Percentiles rank a stretch among this genome's conserved stretches.
Conservation (phyloP, 2,888 invertebrate species). For the Tolmerus cingulatus region DNA sequence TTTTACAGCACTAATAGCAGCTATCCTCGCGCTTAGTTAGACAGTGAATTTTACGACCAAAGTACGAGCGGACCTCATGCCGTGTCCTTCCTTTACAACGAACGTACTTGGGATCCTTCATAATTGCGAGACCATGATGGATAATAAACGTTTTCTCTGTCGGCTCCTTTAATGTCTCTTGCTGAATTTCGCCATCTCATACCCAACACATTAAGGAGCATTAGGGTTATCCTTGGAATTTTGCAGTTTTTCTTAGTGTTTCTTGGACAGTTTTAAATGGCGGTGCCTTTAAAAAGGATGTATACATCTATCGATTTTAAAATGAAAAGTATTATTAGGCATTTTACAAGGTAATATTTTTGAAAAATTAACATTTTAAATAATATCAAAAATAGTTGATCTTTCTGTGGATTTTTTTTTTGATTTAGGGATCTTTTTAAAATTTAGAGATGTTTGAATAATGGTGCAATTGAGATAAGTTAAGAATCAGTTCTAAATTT, state of each 20-base stretch:
- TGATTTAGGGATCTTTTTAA: too few relatives aligned
- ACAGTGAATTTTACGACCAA: not conserved
- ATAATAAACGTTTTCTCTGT: not conserved
- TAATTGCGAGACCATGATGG: constrained; percentile 5
- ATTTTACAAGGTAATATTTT: not conserved
- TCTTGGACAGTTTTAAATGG: not conserved
- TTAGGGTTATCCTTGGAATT: not conserved
- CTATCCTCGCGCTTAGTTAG: not conserved
- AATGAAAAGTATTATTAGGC: not conserved
- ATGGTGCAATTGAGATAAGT: too few relatives aligned
- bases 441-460: too few relatives aligned
- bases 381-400: too few relatives aligned
- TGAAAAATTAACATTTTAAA: too few relatives aligned
- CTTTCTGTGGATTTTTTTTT: too few relatives aligned
- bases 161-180: not conserved
- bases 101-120: not conserved
- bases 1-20: not conserved
- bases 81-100: constrained; percentile 11
- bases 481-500: too few relatives aligned
- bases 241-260: not conserved
- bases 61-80: constrained; percentile 21
- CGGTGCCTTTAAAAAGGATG: not conserved
- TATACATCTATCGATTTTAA: not conserved
- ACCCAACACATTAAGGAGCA: not conserved
- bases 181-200: not conserved